Base-by-base conservation (phyloP, 2,797 vertebrate genomes). In the Cygnus olor region DNA sequence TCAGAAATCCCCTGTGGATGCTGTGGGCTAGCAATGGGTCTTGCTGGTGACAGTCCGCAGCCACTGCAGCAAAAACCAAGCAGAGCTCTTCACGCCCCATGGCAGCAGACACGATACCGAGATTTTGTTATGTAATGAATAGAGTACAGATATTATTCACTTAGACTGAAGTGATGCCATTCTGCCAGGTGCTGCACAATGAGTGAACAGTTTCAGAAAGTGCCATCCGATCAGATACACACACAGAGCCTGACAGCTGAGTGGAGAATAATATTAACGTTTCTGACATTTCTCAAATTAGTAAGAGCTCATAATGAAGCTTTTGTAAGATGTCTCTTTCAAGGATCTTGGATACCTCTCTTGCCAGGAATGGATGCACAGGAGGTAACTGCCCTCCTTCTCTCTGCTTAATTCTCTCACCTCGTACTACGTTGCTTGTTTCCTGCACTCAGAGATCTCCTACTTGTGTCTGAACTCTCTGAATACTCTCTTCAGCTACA, bases 401-500 rank as follows among this genome's bases (percentile, higher is more conserved):
- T 85, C 91, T n/a, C 28, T 56, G 74, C 65, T 90, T 69, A 71
- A 87, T 90, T 92, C 65, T 63, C 57, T 89, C 84, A 63, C 66
- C 34, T 79, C 0, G 0, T 64, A 24, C 80, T 49, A 30, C 0
- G 0, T 36, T 71, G 89, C 42, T 32, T 66, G 58, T 71, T 84
- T 78, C 80, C 64, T 68, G 71, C 0, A 3, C 69, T 85, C 8
- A 1, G 85, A 94, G 58, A 92, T 79, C 54, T 87, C 74, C 88
- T 83, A 21, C 89, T 96, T 76, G 80, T 91, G 51, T 91, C 76
- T 95, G 91, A 95, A 81, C 80, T 78, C 82, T 76, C 84, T 94
- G 93, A 87, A 94, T 68, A 80, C 44, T 92, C 94, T 93, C 89
- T 94, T 85, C 78, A 93, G 82, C 42, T 85, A 70, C 70, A 89